phyloP scores from a whole-genome alignment of 2,888 invertebrate species.

The Heteromyza rotundicornis region DNA sequence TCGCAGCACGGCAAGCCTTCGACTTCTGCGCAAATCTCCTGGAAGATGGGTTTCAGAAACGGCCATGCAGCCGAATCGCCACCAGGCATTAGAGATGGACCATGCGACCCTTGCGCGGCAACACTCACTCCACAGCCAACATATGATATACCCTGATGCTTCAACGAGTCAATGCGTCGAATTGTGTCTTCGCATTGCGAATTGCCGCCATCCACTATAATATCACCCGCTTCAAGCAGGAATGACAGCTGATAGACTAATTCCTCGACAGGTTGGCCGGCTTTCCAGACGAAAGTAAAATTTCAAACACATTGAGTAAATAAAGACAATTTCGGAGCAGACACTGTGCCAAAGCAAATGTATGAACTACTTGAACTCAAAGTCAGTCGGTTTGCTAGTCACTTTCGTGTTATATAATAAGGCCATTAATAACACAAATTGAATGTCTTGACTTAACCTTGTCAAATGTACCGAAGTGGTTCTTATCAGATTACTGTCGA shows the following conservation, averaged over 20 bases:
- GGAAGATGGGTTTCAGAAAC: slow-evolving; percentile 91
- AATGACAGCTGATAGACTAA: slow-evolving; percentile 89
- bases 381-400: too few relatives aligned
- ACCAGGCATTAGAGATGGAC: slow-evolving; percentile 98
- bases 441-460: too few relatives aligned
- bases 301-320: too few relatives aligned
- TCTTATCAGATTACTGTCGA: too few relatives aligned
- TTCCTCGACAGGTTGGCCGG: slow-evolving; percentile 93
- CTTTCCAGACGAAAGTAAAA: too few relatives aligned
- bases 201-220: slow-evolving; percentile 99
- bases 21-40: slow-evolving; percentile 90
- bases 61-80: slow-evolving; percentile 95
- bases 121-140: slow-evolving; percentile 93
- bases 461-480: too few relatives aligned
- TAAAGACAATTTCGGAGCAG: too few relatives aligned
- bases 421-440: too few relatives aligned
- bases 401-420: too few relatives aligned
- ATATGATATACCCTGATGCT: slow-evolving; percentile 78
- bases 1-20: slow-evolving; percentile 95
- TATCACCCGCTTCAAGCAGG: slow-evolving; percentile 86
- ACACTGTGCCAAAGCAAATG: too few relatives aligned
- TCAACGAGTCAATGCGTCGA: slow-evolving; percentile 80
- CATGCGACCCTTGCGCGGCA: slow-evolving; percentile 96
- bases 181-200: slow-evolving; percentile 95
- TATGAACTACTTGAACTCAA: too few relatives aligned